phyloP scores from a whole-genome alignment of 2,113 vertebrate species.

The Harpagus bidentatus region DNA sequence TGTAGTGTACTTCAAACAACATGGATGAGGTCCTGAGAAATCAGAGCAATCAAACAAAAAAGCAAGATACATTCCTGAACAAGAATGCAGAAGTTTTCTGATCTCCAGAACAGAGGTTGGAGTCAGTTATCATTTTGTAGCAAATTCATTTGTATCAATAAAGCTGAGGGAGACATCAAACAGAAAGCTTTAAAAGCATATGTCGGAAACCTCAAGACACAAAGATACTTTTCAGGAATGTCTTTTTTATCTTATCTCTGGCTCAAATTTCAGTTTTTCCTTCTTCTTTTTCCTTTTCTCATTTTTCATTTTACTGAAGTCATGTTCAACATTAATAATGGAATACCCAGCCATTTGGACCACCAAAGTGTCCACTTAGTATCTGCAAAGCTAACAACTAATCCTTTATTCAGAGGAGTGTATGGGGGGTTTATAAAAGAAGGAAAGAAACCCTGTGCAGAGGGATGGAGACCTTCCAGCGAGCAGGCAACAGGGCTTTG shows the following conservation, averaged over 20 bases:
- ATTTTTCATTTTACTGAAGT: background rate
- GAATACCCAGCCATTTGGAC: background rate
- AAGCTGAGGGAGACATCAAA: constrained; percentile 17
- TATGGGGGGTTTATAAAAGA: background rate
- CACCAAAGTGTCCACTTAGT: background rate
- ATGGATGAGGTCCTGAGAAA: background rate
- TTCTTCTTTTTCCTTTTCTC: background rate
- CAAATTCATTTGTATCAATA: background rate
- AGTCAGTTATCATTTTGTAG: background rate
- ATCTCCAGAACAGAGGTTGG: background rate
- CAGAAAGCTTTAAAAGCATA: background rate
- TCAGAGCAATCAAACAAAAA: background rate
- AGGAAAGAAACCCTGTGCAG: background rate
- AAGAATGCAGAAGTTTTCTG: background rate
- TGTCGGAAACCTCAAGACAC: background rate
- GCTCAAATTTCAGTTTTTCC: background rate
- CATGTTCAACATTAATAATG: background rate
- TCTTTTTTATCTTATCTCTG: background rate
- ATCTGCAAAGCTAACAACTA: background rate
- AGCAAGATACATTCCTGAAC: background rate
- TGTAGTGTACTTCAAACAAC: background rate
- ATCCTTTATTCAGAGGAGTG: background rate
- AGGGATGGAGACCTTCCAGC: background rate
- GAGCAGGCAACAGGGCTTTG: background rate
- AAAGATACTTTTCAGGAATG: background rate